Evolutionary conservation across 1,140 invertebrate genomes (phyloP), one percentile per base, ranked within the genome.

Genomic region (Procambarus virginalis): DNA sequence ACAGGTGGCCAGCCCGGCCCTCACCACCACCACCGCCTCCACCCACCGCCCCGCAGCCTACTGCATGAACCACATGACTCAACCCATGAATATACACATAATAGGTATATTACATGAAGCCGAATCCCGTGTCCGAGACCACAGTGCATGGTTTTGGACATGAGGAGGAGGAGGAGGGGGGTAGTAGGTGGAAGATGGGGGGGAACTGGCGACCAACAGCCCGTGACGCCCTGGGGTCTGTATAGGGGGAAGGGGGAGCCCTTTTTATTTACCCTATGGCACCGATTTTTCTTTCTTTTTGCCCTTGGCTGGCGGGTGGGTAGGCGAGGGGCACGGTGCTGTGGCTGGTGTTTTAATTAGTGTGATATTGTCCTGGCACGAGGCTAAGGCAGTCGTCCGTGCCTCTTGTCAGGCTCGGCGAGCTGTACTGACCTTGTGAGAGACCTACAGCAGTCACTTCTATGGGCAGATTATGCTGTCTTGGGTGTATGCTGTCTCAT

Each of bases 221-320:
- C 82, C 82, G 48, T 84, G 82, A 84, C 82, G 82, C 34, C 45
- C 12, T 20, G 82, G 82, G 82, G 12, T n/a, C n/a, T n/a, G n/a
- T n/a, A n/a, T n/a, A n/a, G n/a, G n/a, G n/a, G n/a, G n/a, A n/a
- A n/a, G n/a, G n/a, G n/a, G 45, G 12, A 12, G n/a, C 48, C 14
- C 5, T 83, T 83, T 83, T 83, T 68, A 83, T 83, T 83, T 83
- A 48, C 20, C 82, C 82, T n/a, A 49, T 49, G 64, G 82, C 60
- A 68, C 48, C 64, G 46, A 20, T 73, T 70, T 49, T 83, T 79
- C 17, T 79, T 83, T 84, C 14, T 68, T 83, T 68, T 49, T 84
- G 2, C 49, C 55, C 46, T 49, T 6, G n/a, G n/a, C 6, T 3
- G 12, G 68, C 5, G 22, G 5, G 68, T 73, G 34, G 5, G 68